Evolutionary conservation across 37 sponge, comb jelly and placozoan genomes (phyloP).

Genomic region (Cliona cf. orientalis): DNA sequence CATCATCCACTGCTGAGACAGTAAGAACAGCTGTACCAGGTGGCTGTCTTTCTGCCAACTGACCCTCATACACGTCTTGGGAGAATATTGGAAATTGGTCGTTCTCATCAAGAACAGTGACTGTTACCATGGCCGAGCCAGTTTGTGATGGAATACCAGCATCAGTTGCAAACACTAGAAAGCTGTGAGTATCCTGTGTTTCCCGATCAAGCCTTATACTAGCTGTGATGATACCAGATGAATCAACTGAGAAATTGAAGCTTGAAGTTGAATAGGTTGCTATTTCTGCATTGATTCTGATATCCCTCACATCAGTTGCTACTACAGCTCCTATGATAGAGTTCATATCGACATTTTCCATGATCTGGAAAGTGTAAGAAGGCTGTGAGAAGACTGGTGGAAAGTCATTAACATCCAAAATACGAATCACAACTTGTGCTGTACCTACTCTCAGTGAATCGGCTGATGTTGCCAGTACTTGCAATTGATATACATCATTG

Average conservation of each 20-base stretch:
- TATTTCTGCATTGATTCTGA: conserved; percentile 48
- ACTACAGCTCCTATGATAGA: conserved; percentile 45
- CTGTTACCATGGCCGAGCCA: conserved; percentile 43
- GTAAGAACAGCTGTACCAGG: conserved; percentile 23
- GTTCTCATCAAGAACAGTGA: conserved; percentile 63
- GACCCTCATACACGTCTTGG: conserved; percentile 5
- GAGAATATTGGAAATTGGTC: conserved; percentile 68
- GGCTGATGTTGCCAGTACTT: conserved; percentile 44
- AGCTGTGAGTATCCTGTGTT: background rate
- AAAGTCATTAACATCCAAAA: conserved; percentile 64
- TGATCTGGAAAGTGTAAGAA: conserved; percentile 33
- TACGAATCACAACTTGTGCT: conserved; percentile 37
- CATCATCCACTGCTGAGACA: conserved; percentile 58
- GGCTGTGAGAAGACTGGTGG: conserved; percentile 40
- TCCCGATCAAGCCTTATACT: conserved; percentile 48
- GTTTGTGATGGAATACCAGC: conserved; percentile 58
- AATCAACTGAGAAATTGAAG: conserved; percentile 34
- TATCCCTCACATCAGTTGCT: conserved; percentile 55
- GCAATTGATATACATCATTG: conserved; percentile 35
- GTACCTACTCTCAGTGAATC: conserved; percentile 23
- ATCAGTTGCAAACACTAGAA: conserved; percentile 67
- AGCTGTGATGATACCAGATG: conserved; percentile 35
- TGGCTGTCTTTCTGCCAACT: conserved; percentile 46
- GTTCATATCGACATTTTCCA: conserved; percentile 36
- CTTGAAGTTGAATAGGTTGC: conserved; percentile 12